phyloP scores from a whole-genome alignment of 2,888 invertebrate genomes.

The Caenorhabditis plicata region DNA sequence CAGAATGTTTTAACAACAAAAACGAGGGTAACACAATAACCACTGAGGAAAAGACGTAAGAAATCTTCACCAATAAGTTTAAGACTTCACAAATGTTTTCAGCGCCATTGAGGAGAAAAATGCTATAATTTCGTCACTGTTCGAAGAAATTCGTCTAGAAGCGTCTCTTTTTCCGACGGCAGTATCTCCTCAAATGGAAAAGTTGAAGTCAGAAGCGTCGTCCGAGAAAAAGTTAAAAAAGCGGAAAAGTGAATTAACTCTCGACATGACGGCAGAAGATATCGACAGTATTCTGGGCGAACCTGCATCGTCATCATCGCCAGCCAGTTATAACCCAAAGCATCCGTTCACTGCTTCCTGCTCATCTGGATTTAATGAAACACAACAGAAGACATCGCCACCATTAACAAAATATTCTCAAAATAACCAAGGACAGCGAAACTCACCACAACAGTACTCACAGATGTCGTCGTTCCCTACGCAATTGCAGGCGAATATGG shows the following conservation, averaged over 20 bases:
- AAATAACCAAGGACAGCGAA: conserved; percentile 28
- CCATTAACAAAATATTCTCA: conserved; percentile 25
- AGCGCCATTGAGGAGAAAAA: conserved; percentile 16
- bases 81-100: no score
- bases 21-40: no score
- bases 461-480: conserved; percentile 26
- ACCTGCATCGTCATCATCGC: background rate
- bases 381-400: conserved; percentile 22
- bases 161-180: conserved; percentile 5
- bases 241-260: conserved; percentile 19
- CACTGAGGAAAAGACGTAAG: no score
- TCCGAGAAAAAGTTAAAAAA: conserved; percentile 23
- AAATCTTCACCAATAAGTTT: no score
- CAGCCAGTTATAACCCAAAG: conserved; percentile 20
- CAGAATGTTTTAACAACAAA: no score
- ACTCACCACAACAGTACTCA: conserved; percentile 12
- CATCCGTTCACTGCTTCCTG: conserved; percentile 31
- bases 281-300: conserved; percentile 26
- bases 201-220: background rate
- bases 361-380: conserved; percentile 10
- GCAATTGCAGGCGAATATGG: no score
- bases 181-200: background rate
- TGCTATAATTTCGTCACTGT: conserved; percentile 21
- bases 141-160: conserved; percentile 28
- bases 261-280: conserved; percentile 29